These are phyloP conservation scores for Heteropelma amictum DNA, from an alignment of 2,888 invertebrate genomes.

Conservation along the genomic window DNA sequence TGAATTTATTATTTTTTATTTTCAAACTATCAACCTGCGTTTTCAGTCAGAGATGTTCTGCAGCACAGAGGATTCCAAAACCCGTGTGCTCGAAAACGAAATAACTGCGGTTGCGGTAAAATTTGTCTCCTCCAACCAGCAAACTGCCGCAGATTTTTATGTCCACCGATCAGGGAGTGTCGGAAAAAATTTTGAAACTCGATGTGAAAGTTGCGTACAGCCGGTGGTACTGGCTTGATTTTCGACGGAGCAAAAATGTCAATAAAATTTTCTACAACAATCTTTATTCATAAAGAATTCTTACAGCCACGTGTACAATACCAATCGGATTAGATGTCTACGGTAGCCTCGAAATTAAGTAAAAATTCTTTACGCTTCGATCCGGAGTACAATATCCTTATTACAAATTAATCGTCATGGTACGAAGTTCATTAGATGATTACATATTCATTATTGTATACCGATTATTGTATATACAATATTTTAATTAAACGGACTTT, in stretches of 20 bases:
- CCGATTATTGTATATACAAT: slow-evolving; percentile 65
- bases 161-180: too few relatives aligned
- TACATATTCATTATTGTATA: slow-evolving; percentile 62
- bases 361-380: slow-evolving; percentile 66
- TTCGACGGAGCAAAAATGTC: background rate
- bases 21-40: too few relatives aligned
- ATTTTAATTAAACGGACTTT: slow-evolving; percentile 62
- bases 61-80: too few relatives aligned
- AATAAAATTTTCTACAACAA: slow-evolving; percentile 73
- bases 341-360: slow-evolving; percentile 66
- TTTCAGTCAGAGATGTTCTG: too few relatives aligned
- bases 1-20: too few relatives aligned
- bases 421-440: slow-evolving; percentile 70
- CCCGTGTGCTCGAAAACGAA: too few relatives aligned
- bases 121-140: too few relatives aligned
- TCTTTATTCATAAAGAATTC: slow-evolving; percentile 76
- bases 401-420: slow-evolving; percentile 72
- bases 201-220: too few relatives aligned
- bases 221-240: too few relatives aligned
- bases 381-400: slow-evolving; percentile 71
- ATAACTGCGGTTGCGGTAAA: too few relatives aligned
- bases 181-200: too few relatives aligned
- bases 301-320: slow-evolving; percentile 77
- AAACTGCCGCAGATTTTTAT: too few relatives aligned
- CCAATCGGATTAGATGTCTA: slow-evolving; percentile 71